A percentile compares a stretch with the other conserved stretches of the same genome.
These are phyloP conservation scores for Caradrina kadenii DNA, from an alignment of 2,888 invertebrate genomes.

Conservation along the genomic window DNA sequence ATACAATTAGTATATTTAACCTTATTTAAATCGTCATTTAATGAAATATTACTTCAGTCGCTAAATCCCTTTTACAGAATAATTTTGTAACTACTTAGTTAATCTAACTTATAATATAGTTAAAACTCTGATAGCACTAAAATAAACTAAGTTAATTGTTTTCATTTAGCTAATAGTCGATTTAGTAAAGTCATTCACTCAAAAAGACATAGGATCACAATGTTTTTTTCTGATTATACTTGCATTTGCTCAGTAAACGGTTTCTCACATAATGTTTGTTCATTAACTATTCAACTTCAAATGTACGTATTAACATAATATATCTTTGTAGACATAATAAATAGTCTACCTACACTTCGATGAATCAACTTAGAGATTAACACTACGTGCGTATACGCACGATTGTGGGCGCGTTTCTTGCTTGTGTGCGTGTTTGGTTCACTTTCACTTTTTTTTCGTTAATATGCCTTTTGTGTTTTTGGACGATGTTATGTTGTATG, in stretches of 20 bases:
- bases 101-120: background rate
- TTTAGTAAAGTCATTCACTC: background rate
- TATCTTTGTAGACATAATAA: conserved; percentile 62
- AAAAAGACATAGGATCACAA: conserved; percentile 22
- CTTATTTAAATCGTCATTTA: background rate
- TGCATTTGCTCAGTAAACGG: conserved; percentile 38
- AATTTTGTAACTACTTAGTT: background rate
- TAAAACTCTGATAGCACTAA: background rate
- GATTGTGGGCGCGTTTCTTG: conserved; percentile 68
- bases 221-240: conserved; percentile 45
- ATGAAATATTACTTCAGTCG: background rate
- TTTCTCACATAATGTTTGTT: conserved; percentile 59
- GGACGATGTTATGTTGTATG: conserved; percentile 79
- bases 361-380: conserved; percentile 66
- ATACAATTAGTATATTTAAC: background rate
- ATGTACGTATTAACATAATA: conserved; percentile 59
- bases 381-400: conserved; percentile 60
- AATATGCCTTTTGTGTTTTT: conserved; percentile 88
- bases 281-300: conserved; percentile 62
- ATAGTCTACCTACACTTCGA: conserved; percentile 63
- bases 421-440: conserved; percentile 65
- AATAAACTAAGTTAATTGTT: background rate
- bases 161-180: background rate
- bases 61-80: background rate
- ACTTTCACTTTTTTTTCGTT: conserved; percentile 89